phyloP scores from a whole-genome alignment of 2,888 invertebrate species.

The Apodemia mormo region DNA sequence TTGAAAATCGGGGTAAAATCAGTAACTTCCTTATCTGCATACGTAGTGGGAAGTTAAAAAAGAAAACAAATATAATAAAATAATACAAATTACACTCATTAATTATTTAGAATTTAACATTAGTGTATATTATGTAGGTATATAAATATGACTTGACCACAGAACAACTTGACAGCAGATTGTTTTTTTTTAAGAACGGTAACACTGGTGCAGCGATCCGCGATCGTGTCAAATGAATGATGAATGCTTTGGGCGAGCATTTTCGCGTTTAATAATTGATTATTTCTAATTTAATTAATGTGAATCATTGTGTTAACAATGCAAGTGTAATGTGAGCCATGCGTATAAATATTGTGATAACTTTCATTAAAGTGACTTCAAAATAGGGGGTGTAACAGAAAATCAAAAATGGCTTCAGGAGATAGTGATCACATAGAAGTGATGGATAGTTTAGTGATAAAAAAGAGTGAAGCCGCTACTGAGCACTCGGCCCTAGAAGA shows the following conservation, averaged over 20 bases:
- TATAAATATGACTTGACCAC: no score
- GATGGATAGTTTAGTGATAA: conserved; percentile 84
- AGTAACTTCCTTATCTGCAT: no score
- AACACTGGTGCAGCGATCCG: conserved; percentile 65
- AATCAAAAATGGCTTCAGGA: conserved; percentile 90
- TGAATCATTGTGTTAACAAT: conserved; percentile 71
- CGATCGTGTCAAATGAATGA: conserved; percentile 76
- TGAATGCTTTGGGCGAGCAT: conserved; percentile 70
- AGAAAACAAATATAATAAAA: no score
- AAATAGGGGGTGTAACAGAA: conserved; percentile 73
- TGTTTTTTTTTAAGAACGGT: conserved; percentile 38
- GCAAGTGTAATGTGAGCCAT: conserved; percentile 74
- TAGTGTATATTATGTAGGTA: no score
- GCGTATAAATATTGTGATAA: conserved; percentile 66
- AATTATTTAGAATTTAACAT: no score
- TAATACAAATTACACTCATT: no score
- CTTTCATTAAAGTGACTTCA: conserved; percentile 59
- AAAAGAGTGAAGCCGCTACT: conserved; percentile 82
- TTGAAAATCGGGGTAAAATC: no score
- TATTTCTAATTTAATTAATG: conserved; percentile 79
- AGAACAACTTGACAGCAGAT: no score
- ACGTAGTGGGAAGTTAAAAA: no score
- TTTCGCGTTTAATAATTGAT: conserved; percentile 79
- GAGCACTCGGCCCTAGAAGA: conserved; percentile 83
- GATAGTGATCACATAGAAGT: conserved; percentile 91